Evolutionary conservation across 1,140 invertebrate species (phyloP), one percentile per base, ranked within the genome.

Genomic region (Bombus turneri): DNA sequence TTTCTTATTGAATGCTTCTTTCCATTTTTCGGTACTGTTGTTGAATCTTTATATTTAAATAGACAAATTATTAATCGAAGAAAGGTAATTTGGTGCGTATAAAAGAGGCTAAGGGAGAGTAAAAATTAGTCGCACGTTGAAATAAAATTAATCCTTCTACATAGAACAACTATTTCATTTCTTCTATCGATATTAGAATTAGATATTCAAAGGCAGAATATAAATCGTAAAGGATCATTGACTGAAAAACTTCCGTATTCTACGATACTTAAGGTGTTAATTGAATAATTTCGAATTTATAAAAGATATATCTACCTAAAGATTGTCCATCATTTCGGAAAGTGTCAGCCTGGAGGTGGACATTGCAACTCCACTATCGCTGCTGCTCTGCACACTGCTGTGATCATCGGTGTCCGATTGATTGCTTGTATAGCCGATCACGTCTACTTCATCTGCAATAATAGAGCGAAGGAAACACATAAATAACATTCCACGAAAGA

Each of bases 331-430:
- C 94, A 95, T 95, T 91, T 95, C 95, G 81, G 96, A 96, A 94
- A 95, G 95, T 86, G 96, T 96, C 91, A 97, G 96, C 92, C 97
- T 96, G 92, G 96, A 96, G 90, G 97, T 97, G 92, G 96, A 97
- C 94, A 97, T 97, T 75, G 97, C 96, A 86, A 98, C 97, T 82
- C 97, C 97, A 91, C 97, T 97, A 95, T 98, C 97, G 90, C 97
- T 97, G 93, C 96, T 97, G 90, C 97, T 97, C 94, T 97, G 97
- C 86, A 97, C 97, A 90, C 97, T 97, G 94, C 96, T 96, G 89
- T 97, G 97, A 94, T 98, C 98, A 95, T 98, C 97, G 77, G 97
- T 97, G 95, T 98, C 97, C 95, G 97, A 98, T 93, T 97, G 97
- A 95, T 97, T 97, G 95, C 97, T 98, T 92, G 97, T 97, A 95